Evolutionary conservation across 2,113 vertebrate genomes (phyloP).

Genomic region (Meleagris gallopavo): DNA sequence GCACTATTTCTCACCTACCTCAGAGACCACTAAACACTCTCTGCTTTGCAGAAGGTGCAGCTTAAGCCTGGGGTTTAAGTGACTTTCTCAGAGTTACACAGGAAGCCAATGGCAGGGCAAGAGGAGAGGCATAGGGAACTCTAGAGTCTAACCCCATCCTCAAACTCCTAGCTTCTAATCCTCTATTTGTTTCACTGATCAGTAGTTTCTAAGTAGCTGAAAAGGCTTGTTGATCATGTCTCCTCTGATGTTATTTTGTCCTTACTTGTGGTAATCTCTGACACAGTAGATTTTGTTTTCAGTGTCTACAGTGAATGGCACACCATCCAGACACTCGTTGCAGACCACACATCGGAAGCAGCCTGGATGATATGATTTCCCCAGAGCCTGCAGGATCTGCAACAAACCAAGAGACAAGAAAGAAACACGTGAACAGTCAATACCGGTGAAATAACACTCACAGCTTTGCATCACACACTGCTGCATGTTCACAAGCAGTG

Average conservation of each 20-base stretch:
- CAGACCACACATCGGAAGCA: conserved; percentile 96
- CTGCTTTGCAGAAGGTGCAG: background rate
- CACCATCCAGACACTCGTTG: conserved; percentile 94
- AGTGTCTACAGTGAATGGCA: conserved; percentile 95
- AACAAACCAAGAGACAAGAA: conserved; percentile 17
- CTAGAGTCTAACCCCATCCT: background rate
- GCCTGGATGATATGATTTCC: conserved; percentile 94
- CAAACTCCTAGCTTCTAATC: background rate
- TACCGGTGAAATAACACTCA: background rate
- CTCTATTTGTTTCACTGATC: background rate
- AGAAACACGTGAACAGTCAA: background rate
- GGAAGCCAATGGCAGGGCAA: background rate
- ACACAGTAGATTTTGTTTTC: conserved; percentile 98
- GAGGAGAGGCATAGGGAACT: background rate
- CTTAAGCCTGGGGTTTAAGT: background rate
- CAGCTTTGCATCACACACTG: background rate
- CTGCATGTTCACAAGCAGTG: background rate
- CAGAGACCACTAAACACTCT: background rate
- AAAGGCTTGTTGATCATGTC: background rate
- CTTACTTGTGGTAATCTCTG: conserved; percentile 96
- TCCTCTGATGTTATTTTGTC: background rate
- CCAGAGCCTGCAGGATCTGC: conserved; percentile 95
- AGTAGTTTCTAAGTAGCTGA: background rate
- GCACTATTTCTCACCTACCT: background rate
- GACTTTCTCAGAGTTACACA: background rate